Evolutionary conservation across 2,888 invertebrate species (phyloP), one percentile per base, ranked within the genome.

Genomic region (Gryllus longicercus): DNA sequence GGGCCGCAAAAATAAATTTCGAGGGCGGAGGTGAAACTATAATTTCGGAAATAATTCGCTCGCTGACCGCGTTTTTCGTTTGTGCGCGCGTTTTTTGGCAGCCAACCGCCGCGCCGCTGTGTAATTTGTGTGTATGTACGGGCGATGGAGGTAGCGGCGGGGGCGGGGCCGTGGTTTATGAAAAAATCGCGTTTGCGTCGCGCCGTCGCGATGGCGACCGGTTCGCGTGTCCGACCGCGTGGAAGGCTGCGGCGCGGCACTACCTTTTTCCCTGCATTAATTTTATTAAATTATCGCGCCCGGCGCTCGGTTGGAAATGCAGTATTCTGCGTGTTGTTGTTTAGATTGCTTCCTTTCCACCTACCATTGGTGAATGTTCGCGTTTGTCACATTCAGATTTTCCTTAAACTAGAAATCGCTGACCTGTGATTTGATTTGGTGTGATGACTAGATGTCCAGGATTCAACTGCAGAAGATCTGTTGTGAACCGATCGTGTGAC

Each of bases 1-100:
- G 63, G 63, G 11, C 11, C 16, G 8, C n/a, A 63, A 18, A 63
- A 63, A 63, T 63, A 63, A 18, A 63, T 63, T 63, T 63, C 4
- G 63, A 63, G 63, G 63, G 63, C 14, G 16, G n/a, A n/a, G 63
- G 14, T 18, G 63, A 63, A 63, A 63, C 63, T 63, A 63, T 63
- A 63, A 63, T 63, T 63, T 63, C 63, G 16, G n/a, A 63, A n/a
- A 63, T 63, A 63, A 63, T 63, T 63, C 63, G 63, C n/a, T 63
- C 63, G 16, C 16, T 63, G n/a, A 18, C n/a, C 63, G n/a, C n/a
- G 12, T 18, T 63, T 21, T 63, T 63, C 14, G 63, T 63, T 63
- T 63, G 63, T 63, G 63, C 8, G 63, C n/a, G 63, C n/a, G 63
- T n/a, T 63, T n/a, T 51, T 14, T 63, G 63, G 63, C n/a, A 63